Evolutionary conservation across 2,797 vertebrate species (phyloP).

Genomic region (Gadopsis bispinosus): DNA sequence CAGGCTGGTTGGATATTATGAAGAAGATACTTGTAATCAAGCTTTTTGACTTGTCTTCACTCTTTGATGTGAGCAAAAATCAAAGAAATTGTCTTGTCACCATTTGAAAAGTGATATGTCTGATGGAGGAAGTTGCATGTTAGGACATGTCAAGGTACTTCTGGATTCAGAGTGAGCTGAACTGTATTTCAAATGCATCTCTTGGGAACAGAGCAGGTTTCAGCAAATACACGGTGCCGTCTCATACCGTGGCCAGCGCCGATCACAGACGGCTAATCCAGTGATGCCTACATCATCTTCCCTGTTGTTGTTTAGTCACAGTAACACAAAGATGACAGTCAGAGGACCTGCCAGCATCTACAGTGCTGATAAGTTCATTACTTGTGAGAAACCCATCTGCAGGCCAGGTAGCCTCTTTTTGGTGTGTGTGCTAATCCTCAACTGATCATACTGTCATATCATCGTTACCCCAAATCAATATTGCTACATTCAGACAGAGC

Average conservation of each 20-base stretch:
- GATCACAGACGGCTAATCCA: conserved; percentile 17
- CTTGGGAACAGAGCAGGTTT: conserved; percentile 19
- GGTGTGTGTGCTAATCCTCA: conserved; percentile 27
- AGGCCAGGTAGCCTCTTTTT: conserved; percentile 17
- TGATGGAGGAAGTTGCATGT: conserved; percentile 36
- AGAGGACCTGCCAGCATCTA: conserved; percentile 26
- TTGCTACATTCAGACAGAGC: neutral
- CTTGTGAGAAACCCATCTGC: conserved; percentile 25
- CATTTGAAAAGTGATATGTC: conserved; percentile 26
- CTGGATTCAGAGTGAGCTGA: conserved; percentile 21
- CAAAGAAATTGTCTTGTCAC: conserved; percentile 19
- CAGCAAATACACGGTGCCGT: neutral
- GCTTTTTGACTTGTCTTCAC: conserved; percentile 25
- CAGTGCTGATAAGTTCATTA: conserved; percentile 18
- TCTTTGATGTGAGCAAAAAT: conserved; percentile 42
- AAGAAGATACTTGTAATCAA: conserved; percentile 45
- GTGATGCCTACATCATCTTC: conserved; percentile 15
- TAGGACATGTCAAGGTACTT: conserved; percentile 10
- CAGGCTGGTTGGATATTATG: conserved; percentile 49
- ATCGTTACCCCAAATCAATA: conserved; percentile 19
- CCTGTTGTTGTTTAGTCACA: conserved; percentile 34
- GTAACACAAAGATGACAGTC: conserved; percentile 24
- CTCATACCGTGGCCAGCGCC: neutral
- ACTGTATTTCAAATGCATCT: conserved; percentile 12
- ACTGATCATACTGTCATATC: conserved; percentile 19